These are phyloP conservation scores for Pteromalus puparum DNA, from an alignment of 1,140 invertebrate species.

Conservation along the genomic window DNA sequence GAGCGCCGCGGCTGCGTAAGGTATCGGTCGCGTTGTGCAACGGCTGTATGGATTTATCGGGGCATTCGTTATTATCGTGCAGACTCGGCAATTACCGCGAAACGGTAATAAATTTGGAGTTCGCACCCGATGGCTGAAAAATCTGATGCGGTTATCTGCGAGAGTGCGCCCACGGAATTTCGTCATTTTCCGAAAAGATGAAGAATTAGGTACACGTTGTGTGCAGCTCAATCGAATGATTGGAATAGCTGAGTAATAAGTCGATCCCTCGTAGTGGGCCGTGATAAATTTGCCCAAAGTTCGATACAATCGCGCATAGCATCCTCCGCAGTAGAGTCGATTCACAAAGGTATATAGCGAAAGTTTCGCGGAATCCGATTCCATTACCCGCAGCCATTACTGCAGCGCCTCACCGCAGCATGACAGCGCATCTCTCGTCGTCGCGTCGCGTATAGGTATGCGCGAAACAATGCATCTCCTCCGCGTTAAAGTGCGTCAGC, in stretches of 20 bases:
- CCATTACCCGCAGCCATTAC: constrained; percentile 6
- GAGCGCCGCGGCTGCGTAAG: no score
- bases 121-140: neutral
- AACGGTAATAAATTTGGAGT: neutral
- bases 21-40: neutral
- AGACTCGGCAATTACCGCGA: neutral
- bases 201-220: no score
- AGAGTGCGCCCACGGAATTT: neutral
- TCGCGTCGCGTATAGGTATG: neutral
- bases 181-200: no score
- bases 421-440: neutral
- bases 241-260: neutral
- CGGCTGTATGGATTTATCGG: neutral
- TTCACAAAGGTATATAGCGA: neutral
- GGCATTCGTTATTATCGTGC: neutral
- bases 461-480: constrained; percentile 1
- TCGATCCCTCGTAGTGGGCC: neutral
- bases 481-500: neutral
- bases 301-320: no score
- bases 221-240: no score
- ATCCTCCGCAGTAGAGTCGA: no score
- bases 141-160: no score
- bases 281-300: neutral
- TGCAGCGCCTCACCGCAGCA: neutral
- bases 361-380: constrained; percentile 11